These are phyloP conservation scores for Microctonus hyperodae DNA, from an alignment of 2,888 invertebrate species.

Conservation along the genomic window DNA sequence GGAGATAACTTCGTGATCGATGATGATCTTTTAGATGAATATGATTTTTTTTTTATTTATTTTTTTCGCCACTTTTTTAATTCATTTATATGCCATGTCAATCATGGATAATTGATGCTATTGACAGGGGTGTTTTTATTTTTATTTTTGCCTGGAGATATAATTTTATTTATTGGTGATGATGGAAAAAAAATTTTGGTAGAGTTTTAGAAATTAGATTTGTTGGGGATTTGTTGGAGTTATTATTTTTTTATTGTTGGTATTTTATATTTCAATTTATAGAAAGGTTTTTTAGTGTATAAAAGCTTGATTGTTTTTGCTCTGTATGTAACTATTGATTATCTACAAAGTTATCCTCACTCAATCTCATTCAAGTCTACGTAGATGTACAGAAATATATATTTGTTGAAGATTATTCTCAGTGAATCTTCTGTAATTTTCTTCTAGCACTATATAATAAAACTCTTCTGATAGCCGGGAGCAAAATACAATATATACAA, in stretches of 20 bases:
- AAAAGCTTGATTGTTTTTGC: neutral
- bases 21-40: slow-evolving; percentile 28
- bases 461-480: neutral
- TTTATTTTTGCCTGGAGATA: neutral
- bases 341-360: neutral
- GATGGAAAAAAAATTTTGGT: no score
- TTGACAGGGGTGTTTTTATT: neutral
- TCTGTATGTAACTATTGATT: neutral
- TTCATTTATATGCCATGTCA: neutral
- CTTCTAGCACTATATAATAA: neutral
- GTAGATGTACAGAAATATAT: neutral
- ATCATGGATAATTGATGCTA: neutral
- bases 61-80: slow-evolving; percentile 7
- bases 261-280: neutral
- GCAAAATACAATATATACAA: neutral
- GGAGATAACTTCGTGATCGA: slow-evolving; percentile 34
- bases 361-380: neutral
- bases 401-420: no score
- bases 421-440: neutral
- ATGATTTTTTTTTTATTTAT: neutral
- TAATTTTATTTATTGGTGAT: neutral
- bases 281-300: neutral
- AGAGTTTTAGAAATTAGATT: no score
- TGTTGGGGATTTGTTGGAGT: no score
- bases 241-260: neutral